Conservation (phyloP, 2,113 vertebrate genomes). For the Callorhinus ursinus region DNA sequence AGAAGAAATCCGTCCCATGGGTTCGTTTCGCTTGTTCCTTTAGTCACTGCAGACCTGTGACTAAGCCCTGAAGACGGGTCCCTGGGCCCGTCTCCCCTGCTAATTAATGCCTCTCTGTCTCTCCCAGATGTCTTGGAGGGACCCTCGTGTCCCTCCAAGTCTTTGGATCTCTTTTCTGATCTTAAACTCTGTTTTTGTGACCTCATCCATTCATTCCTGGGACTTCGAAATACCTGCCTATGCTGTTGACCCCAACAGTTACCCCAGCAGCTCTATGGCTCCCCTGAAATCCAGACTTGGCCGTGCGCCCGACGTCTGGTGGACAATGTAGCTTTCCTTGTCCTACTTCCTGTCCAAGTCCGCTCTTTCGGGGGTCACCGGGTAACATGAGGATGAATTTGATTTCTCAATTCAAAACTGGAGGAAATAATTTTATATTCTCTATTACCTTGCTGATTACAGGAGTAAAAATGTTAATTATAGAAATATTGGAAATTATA, state of each 20-base stretch:
- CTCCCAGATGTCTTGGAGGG: not conserved
- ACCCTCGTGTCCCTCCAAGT: not conserved
- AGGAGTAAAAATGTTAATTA: not conserved
- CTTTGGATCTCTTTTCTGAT: not conserved
- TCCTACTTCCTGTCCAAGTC: not conserved
- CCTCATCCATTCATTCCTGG: not conserved
- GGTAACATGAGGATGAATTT: not conserved
- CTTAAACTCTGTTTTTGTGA: not conserved
- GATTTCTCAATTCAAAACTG: constrained; percentile 16
- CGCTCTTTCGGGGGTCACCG: not conserved
- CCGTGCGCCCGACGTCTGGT: fast-evolving
- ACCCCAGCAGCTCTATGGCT: not conserved
- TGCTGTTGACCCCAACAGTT: not conserved
- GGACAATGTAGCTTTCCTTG: fast-evolving
- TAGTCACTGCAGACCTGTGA: not conserved
- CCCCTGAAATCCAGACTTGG: not conserved
- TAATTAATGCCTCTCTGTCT: not conserved
- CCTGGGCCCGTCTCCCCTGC: not conserved
- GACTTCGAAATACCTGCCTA: not conserved
- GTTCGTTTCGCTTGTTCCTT: not conserved
- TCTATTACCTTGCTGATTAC: not conserved
- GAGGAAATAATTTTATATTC: not conserved
- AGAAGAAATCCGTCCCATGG: not conserved
- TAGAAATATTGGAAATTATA: not conserved
- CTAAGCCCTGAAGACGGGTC: no score